Percentiles rank a stretch among this genome's conserved stretches.
Evolutionary conservation across 2,797 vertebrate genomes (phyloP).

Genomic region (Poeciliopsis presidionis): DNA sequence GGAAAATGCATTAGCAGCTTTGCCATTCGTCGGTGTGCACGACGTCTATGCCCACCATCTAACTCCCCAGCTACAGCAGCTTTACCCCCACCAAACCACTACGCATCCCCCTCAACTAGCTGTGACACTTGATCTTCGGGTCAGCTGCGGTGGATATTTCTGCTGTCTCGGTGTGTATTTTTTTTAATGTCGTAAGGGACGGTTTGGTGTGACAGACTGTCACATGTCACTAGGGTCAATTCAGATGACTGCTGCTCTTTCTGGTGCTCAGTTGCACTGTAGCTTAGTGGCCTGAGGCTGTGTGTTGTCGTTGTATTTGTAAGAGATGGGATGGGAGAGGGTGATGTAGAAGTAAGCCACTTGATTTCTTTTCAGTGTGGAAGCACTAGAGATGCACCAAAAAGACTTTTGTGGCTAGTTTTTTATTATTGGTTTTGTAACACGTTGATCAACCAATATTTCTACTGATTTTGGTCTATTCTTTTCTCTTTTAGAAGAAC

Average conservation of each 20-base stretch:
- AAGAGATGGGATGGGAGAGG: slow-evolving; percentile 10
- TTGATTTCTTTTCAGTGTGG: not conserved
- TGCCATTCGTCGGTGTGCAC: slow-evolving; percentile 32
- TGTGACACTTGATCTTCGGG: slow-evolving; percentile 80
- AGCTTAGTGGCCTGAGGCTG: slow-evolving; percentile 20
- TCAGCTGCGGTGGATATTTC: slow-evolving; percentile 80
- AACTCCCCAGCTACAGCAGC: slow-evolving; percentile 40
- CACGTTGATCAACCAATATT: not conserved
- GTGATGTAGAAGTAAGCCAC: not conserved
- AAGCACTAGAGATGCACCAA: not conserved
- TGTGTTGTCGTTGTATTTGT: slow-evolving; percentile 39
- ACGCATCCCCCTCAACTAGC: slow-evolving; percentile 46
- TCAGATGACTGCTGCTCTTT: slow-evolving; percentile 59
- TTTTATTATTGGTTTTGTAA: not conserved
- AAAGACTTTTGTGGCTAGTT: not conserved
- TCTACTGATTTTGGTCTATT: not conserved
- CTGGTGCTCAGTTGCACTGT: slow-evolving; percentile 47
- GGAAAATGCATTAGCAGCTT: slow-evolving; percentile 43
- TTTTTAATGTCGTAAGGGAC: slow-evolving; percentile 74
- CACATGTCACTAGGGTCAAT: slow-evolving; percentile 65
- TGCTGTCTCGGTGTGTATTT: slow-evolving; percentile 68
- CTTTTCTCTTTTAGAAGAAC: not conserved
- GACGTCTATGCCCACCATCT: slow-evolving; percentile 38
- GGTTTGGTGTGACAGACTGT: slow-evolving; percentile 70
- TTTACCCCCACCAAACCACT: slow-evolving; percentile 21